phyloP scores from a whole-genome alignment of 2,888 invertebrate species.

The Hirtodrosophila alboralis region DNA sequence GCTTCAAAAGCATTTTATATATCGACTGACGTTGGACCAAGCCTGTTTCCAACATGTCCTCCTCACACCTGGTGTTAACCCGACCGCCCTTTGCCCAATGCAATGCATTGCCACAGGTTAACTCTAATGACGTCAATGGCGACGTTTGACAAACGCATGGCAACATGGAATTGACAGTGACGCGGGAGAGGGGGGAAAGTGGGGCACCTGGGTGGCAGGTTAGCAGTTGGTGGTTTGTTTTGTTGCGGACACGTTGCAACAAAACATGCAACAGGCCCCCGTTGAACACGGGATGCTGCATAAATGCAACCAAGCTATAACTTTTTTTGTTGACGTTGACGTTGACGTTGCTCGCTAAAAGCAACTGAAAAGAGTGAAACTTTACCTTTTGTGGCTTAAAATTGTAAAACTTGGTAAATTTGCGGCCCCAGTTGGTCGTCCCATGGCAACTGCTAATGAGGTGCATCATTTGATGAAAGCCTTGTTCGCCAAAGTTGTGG shows the following conservation, averaged over 20 bases:
- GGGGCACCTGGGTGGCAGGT: not conserved
- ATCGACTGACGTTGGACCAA: conserved; percentile 25
- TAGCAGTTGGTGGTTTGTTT: conserved; percentile 15
- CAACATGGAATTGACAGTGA: not conserved
- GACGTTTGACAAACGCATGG: conserved; percentile 47
- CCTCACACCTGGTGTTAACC: not conserved
- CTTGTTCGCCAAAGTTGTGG: no score
- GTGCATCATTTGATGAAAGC: not conserved
- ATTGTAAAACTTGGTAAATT: conserved; percentile 5
- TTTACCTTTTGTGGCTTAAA: conserved; percentile 20
- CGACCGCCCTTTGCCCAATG: conserved; percentile 8
- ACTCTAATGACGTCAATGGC: conserved; percentile 58
- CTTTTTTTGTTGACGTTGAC: conserved; percentile 26
- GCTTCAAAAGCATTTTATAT: conserved; percentile 54
- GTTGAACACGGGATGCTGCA: conserved; percentile 30
- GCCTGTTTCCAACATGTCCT: not conserved
- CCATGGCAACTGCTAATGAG: no score
- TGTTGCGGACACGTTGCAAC: conserved; percentile 68
- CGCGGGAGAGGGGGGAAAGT: conserved; percentile 1
- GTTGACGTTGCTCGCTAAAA: conserved; percentile 24
- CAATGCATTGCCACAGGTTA: conserved; percentile 29
- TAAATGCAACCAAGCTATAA: conserved; percentile 48
- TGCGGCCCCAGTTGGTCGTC: no score
- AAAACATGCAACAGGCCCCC: conserved; percentile 69
- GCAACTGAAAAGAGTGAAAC: conserved; percentile 20